phyloP scores from a whole-genome alignment of 2,113 vertebrate species.

The Prionailurus bengalensis region DNA sequence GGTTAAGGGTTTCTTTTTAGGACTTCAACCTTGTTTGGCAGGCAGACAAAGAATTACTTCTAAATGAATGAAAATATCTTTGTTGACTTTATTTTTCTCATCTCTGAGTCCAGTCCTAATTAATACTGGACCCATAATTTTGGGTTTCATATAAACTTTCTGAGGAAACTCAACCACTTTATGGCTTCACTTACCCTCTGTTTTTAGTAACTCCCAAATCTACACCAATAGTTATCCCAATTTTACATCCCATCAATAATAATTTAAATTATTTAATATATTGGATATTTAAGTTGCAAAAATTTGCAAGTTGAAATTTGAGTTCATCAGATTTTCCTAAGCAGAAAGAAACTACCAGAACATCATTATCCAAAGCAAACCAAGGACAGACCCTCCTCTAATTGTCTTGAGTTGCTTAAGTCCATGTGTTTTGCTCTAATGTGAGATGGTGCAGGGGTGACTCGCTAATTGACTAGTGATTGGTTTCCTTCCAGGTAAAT shows the following conservation, averaged over 20 bases:
- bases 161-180: not conserved
- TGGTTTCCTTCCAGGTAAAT: not conserved
- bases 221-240: not conserved
- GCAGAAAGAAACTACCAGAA: not conserved
- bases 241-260: not conserved
- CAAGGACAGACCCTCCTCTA: not conserved
- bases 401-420: not conserved
- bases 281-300: conserved; percentile 37
- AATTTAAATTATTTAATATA: not conserved
- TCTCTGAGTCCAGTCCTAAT: not conserved
- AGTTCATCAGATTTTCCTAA: not conserved
- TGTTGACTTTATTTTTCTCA: not conserved
- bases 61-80: not conserved
- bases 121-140: not conserved
- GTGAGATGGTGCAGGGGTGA: not conserved
- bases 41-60: not conserved
- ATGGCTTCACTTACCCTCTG: not conserved
- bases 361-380: not conserved
- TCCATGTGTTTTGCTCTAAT: not conserved
- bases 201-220: not conserved
- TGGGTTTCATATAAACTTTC: not conserved
- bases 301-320: not conserved
- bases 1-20: not conserved
- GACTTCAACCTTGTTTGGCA: not conserved
- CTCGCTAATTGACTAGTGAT: not conserved